phyloP scores from a whole-genome alignment of 2,113 vertebrate genomes.

The Copsychus sechellarum region DNA sequence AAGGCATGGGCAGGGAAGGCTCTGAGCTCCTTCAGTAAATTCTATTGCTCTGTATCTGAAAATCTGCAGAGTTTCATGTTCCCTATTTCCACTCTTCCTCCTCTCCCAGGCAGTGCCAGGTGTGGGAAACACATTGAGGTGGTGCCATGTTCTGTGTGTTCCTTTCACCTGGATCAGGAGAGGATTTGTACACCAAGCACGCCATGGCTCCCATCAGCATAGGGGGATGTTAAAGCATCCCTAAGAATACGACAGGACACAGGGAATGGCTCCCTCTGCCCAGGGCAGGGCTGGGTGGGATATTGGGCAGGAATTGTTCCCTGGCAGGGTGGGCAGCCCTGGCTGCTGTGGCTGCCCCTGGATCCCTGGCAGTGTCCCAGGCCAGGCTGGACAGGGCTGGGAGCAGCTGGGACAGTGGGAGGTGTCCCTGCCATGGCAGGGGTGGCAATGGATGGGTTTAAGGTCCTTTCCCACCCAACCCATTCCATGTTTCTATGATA shows the following conservation, averaged over 20 bases:
- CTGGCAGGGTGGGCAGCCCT: background rate
- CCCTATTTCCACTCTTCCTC: background rate
- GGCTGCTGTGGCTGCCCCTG: background rate
- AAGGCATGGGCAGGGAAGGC: background rate
- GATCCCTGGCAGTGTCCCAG: background rate
- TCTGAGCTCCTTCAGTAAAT: background rate
- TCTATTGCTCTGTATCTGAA: background rate
- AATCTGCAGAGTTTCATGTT: background rate
- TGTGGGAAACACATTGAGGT: background rate
- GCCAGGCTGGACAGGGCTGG: background rate
- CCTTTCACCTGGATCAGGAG: background rate
- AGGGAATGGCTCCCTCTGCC: background rate
- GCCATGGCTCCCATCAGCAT: background rate
- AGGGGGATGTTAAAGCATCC: background rate
- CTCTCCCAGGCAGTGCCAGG: background rate
- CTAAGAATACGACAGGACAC: background rate
- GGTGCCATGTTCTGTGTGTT: background rate
- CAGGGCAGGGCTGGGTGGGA: background rate
- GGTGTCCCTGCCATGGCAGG: background rate
- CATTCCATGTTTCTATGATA: background rate
- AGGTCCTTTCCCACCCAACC: background rate
- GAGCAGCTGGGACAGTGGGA: background rate
- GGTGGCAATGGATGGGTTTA: accelerated
- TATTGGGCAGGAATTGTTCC: background rate
- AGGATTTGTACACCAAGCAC: background rate